Evolutionary conservation across 2,888 invertebrate species (phyloP), one percentile per base, ranked within the genome.

Genomic region (Suillia variegata): DNA sequence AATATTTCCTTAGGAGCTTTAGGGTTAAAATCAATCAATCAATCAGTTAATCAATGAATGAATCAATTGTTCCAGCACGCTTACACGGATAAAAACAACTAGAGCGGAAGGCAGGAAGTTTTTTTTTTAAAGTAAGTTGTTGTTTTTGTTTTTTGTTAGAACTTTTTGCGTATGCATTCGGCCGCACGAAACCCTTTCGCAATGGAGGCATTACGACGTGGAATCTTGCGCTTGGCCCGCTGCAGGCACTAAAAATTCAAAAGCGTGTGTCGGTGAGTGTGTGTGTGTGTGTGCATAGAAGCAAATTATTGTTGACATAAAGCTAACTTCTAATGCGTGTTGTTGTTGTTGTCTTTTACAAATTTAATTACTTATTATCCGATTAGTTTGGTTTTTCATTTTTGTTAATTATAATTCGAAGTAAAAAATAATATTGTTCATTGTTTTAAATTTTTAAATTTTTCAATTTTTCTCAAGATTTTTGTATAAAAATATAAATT

Each of bases 401-500:
- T 31, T 51, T 42, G 15, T 20, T 51, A 33, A 21, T 22, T 26
- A 31, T 56, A 24, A 49, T 47, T 63, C 20, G 42, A 56, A 50
- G 51, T 56, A 55, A 48, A 51, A 24, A 50, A 50, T 52, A 42
- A 52, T 51, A 51, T 52, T 52, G 24, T 45, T 54, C 31, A 38
- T 53, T 52, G 24, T 54, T 65, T 54, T 62, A 54, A 64, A 24
- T 48, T 47, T 49, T 21, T 50, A 52, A 17, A 34, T 56, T 64
- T 60, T 55, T 59, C 51, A 47, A 55, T 61, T 55, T 66, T 70
- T 69, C 60, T 61, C 60, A 61, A 53, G 62, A 59, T 62, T 66
- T 71, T 75, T 73, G 70, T 72, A 68, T 73, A 73, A 67, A 72
- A 75, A 75, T 74, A 73, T 72, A 74, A 74, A 72, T 47, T 70